Percentiles rank a stretch among this genome's conserved stretches.
Evolutionary conservation across 1,140 invertebrate genomes (phyloP).

Genomic region (Trichomalopsis sarcophagae): DNA sequence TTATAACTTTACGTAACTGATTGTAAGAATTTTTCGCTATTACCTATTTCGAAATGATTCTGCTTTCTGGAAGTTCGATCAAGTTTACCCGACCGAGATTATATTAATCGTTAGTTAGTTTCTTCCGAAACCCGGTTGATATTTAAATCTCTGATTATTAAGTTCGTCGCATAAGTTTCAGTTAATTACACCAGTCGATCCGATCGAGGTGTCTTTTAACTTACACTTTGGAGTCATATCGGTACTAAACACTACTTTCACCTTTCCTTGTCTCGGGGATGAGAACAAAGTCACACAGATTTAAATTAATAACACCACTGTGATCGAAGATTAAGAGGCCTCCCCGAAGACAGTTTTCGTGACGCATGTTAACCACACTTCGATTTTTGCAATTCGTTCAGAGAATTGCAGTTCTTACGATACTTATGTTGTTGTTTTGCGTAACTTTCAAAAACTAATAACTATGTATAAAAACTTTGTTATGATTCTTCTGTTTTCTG

Average conservation of each 20-base stretch:
- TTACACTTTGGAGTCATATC: slow-evolving; percentile 31
- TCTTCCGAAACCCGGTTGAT: slow-evolving; percentile 35
- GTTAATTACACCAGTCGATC: slow-evolving; percentile 34
- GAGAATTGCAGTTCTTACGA: background rate
- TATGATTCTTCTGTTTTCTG: slow-evolving; percentile 17
- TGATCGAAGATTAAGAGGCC: slow-evolving; percentile 34
- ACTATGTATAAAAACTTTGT: slow-evolving; percentile 9
- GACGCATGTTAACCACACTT: slow-evolving; percentile 16
- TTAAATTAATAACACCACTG: slow-evolving; percentile 38
- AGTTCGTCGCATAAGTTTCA: slow-evolving; percentile 37
- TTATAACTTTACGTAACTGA: slow-evolving; percentile 29
- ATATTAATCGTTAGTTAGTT: slow-evolving; percentile 27
- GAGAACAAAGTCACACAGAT: slow-evolving; percentile 36
- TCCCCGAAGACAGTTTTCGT: slow-evolving; percentile 18
- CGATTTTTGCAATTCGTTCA: slow-evolving; percentile 35
- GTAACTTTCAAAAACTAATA: slow-evolving; percentile 23
- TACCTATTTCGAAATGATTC: slow-evolving; percentile 39
- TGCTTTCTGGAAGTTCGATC: slow-evolving; percentile 39
- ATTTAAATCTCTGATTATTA: slow-evolving; percentile 42
- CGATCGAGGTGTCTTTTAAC: slow-evolving; percentile 34
- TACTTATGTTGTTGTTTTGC: slow-evolving; percentile 5
- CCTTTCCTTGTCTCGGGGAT: slow-evolving; percentile 10
- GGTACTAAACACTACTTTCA: slow-evolving; percentile 44
- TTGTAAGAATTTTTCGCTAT: slow-evolving; percentile 43
- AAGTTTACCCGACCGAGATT: slow-evolving; percentile 28